A percentile compares a stretch with the other conserved stretches of the same genome.
Conservation (phyloP, 2,797 vertebrate genomes). For the Myotis myotis region DNA sequence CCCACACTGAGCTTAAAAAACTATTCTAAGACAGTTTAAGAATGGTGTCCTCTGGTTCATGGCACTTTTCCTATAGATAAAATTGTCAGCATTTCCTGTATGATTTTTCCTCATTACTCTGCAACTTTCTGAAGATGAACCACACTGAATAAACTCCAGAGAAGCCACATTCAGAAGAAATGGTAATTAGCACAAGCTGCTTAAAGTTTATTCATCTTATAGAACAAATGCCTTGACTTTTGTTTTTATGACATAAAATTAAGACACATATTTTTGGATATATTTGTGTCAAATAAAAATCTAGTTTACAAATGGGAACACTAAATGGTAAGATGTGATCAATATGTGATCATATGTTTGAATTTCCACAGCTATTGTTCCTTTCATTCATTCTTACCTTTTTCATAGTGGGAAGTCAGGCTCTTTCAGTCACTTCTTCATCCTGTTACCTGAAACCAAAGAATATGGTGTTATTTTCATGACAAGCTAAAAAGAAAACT, state of each 20-base stretch:
- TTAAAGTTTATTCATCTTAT: neutral
- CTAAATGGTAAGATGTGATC: neutral
- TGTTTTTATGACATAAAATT: neutral
- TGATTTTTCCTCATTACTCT: neutral
- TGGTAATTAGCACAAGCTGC: neutral
- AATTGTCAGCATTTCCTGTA: neutral
- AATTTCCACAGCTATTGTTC: neutral
- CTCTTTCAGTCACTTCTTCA: neutral
- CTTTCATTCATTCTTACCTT: neutral
- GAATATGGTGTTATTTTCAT: neutral
- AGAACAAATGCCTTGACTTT: neutral
- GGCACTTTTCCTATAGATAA: slow-evolving; percentile 10
- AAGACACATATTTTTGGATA: neutral
- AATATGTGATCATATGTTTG: neutral
- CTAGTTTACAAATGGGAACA: slow-evolving; percentile 13
- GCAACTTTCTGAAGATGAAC: slow-evolving; percentile 35
- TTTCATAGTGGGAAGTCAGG: neutral
- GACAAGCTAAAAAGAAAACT: neutral
- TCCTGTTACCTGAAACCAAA: slow-evolving; percentile 8
- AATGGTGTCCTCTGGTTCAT: neutral
- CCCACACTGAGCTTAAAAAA: neutral
- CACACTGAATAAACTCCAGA: neutral
- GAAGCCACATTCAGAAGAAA: neutral
- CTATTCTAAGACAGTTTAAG: neutral
- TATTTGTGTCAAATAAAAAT: neutral